These are phyloP conservation scores for Morelia viridis DNA, from an alignment of 2,797 vertebrate species.

Conservation along the genomic window DNA sequence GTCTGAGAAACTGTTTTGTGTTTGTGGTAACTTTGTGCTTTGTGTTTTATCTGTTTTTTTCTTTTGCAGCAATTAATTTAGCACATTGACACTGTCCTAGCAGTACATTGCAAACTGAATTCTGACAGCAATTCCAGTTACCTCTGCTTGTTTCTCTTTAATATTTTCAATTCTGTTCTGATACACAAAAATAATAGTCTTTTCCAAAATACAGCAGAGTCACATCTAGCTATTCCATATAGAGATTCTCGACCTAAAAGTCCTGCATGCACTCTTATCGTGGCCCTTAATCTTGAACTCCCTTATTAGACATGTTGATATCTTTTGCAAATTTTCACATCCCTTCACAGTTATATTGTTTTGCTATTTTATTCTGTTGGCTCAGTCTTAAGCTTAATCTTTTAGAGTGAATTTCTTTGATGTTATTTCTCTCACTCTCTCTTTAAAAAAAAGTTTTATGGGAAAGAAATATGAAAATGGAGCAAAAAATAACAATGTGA, in stretches of 20 bases:
- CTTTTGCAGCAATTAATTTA: neutral
- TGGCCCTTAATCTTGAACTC: neutral
- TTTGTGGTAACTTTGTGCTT: neutral
- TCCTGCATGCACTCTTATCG: neutral
- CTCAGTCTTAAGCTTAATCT: too few relatives aligned
- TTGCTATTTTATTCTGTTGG: too few relatives aligned
- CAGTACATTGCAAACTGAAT: slow-evolving; percentile 89
- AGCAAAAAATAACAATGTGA: too few relatives aligned
- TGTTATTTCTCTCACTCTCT: too few relatives aligned
- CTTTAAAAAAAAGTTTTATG: too few relatives aligned
- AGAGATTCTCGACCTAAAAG: neutral
- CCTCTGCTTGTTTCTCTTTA: slow-evolving; percentile 63
- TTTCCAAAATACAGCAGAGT: neutral
- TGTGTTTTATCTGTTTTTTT: accelerated
- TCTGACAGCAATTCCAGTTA: slow-evolving; percentile 73
- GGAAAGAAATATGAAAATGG: too few relatives aligned
- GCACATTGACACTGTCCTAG: slow-evolving; percentile 79
- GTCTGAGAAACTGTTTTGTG: neutral
- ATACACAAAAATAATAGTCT: neutral
- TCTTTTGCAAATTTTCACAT: neutral
- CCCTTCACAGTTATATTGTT: too few relatives aligned
- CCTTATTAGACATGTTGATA: neutral
- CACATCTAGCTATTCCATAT: neutral
- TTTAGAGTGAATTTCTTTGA: too few relatives aligned
- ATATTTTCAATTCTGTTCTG: slow-evolving; percentile 81